phyloP scores from a whole-genome alignment of 2,797 vertebrate species.

The Sphaeramia orbicularis region DNA sequence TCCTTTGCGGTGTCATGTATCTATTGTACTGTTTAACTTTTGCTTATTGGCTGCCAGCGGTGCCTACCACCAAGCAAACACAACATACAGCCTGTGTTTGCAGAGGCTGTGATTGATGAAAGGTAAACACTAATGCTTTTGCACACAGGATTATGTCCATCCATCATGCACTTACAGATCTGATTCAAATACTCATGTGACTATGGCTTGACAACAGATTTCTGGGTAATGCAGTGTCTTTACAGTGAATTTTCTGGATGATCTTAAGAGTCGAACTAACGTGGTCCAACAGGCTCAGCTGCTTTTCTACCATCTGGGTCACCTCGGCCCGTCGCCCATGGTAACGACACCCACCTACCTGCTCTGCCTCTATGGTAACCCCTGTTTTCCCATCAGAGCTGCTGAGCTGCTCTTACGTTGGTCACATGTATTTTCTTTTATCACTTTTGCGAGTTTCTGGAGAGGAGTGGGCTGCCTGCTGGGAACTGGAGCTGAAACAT shows the following conservation, averaged over 20 bases:
- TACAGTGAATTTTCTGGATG: constrained; percentile 5
- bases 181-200: not conserved
- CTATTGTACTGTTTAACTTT: constrained; percentile 41
- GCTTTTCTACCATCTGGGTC: constrained; percentile 69
- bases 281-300: constrained; percentile 47
- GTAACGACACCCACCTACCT: constrained; percentile 61
- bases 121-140: constrained; percentile 16
- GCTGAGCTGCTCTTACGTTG: constrained; percentile 19
- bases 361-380: constrained; percentile 57
- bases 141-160: constrained; percentile 1
- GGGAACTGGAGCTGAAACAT: constrained; percentile 6
- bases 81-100: constrained; percentile 7
- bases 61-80: constrained; percentile 16
- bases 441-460: constrained; percentile 22
- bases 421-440: constrained; percentile 19
- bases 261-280: constrained; percentile 37
- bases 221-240: constrained; percentile 22
- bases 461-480: constrained; percentile 1
- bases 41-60: constrained; percentile 33
- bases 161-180: not conserved
- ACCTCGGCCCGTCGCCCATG: constrained; percentile 58
- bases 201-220: constrained; percentile 9
- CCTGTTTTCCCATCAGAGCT: constrained; percentile 56
- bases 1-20: constrained; percentile 23
- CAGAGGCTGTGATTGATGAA: constrained; percentile 26